Evolutionary conservation across 2,888 invertebrate species (phyloP), one percentile per base, ranked within the genome.

Genomic region (Pseudococcus viburni): DNA sequence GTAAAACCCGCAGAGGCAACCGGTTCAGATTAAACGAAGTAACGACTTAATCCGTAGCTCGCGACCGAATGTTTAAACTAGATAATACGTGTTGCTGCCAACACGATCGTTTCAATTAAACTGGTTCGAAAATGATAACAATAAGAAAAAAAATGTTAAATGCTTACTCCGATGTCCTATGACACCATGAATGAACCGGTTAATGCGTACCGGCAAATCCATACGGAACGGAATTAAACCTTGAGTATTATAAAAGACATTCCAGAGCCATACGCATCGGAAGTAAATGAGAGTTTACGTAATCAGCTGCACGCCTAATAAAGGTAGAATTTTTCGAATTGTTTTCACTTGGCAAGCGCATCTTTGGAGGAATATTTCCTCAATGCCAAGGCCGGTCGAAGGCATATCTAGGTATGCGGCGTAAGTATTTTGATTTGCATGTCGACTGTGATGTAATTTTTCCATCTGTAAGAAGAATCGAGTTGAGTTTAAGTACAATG

Each of bases 31-130:
- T 85, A 85, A 51, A 84, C 84, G 55, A 59, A 85, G 68, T 86
- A 86, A 86, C 86, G n/a, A 86, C 86, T 86, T 86, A 86, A 86
- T 86, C 86, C 64, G 42, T 68, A 46, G 68, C 59, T 86, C 86
- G 86, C 86, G 86, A 86, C 64, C 86, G 86, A 86, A 22, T 86
- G 86, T 86, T 86, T 86, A 68, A 68, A 86, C 86, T 86, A 64
- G 55, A 59, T 55, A 48, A 59, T 55, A 64, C 59, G 86, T 64
- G 86, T 64, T 68, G 59, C 86, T 86, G 68, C 68, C 19, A 83
- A 83, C 80, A 33, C 46, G 26, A 33, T 68, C 42, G 86, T 64
- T 86, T 86, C 86, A 86, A 86, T 86, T 86, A 86, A 86, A 46
- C 59, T 85, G 59, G 85, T 85, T 64, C 46, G 85, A 64, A 64